Evolutionary conservation across 2,888 invertebrate species (phyloP).

Genomic region (Trichogramma dendrolimi): DNA sequence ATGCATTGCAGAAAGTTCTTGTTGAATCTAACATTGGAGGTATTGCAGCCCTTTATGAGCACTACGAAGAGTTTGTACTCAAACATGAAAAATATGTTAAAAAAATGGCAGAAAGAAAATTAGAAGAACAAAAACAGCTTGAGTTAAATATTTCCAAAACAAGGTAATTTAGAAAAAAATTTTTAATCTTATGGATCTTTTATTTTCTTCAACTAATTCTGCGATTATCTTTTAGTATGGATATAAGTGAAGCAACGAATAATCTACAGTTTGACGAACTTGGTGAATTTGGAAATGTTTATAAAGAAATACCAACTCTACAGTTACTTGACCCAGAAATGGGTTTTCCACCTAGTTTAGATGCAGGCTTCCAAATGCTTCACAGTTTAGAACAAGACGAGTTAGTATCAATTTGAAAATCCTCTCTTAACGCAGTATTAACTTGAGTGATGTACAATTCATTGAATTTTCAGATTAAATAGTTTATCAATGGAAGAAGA

Average conservation of each 20-base stretch:
- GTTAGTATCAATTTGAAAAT: constrained; percentile 35
- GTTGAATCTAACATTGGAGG: constrained; percentile 62
- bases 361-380: constrained; percentile 65
- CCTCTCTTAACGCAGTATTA: background rate
- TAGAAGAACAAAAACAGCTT: constrained; percentile 43
- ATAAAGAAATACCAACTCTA: constrained; percentile 47
- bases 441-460: constrained; percentile 1
- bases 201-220: constrained; percentile 1
- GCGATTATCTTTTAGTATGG: constrained; percentile 37
- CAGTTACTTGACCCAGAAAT: constrained; percentile 49
- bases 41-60: constrained; percentile 57
- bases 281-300: constrained; percentile 47
- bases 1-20: constrained; percentile 60
- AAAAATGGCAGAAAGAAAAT: constrained; percentile 40
- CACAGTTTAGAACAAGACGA: constrained; percentile 62
- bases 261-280: constrained; percentile 47
- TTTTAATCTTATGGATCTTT: background rate
- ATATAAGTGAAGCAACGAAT: constrained; percentile 45
- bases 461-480: constrained; percentile 41
- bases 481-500: constrained; percentile 47
- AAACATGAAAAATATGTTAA: constrained; percentile 44
- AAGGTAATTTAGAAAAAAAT: constrained; percentile 33
- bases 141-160: constrained; percentile 40
- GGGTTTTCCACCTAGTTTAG: constrained; percentile 56
- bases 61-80: constrained; percentile 55